These are phyloP conservation scores for Drosophila mayri DNA, from an alignment of 1,140 invertebrate species.

Conservation along the genomic window DNA sequence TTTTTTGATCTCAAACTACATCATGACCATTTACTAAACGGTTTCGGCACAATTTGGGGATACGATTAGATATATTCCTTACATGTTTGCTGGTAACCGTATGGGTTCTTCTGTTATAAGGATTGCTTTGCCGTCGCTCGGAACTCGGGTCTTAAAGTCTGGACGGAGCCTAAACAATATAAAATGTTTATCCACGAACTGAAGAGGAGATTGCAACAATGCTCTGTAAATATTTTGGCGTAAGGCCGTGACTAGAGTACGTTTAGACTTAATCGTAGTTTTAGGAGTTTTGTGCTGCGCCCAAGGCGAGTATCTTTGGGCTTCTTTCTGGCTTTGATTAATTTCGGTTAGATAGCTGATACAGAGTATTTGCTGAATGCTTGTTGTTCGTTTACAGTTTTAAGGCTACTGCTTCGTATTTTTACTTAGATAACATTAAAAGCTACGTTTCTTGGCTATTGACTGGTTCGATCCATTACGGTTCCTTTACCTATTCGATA, in stretches of 20 bases:
- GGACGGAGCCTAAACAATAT: conserved; percentile 72
- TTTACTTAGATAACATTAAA: conserved; percentile 51
- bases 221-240: conserved; percentile 8
- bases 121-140: conserved; percentile 20
- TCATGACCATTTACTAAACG: conserved; percentile 30
- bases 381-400: conserved; percentile 32
- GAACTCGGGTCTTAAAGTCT: conserved; percentile 31
- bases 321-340: conserved; percentile 48
- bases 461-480: conserved; percentile 30
- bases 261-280: conserved; percentile 20
- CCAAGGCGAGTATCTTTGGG: conserved; percentile 47
- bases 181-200: conserved; percentile 31
- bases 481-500: conserved; percentile 66
- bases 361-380: conserved; percentile 37
- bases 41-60: conserved; percentile 75
- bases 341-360: conserved; percentile 46
- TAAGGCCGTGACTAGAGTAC: conserved; percentile 44
- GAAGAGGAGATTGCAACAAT: conserved; percentile 45
- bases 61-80: conserved; percentile 31
- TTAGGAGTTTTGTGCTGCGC: conserved; percentile 46
- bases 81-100: conserved; percentile 25
- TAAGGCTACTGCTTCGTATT: conserved; percentile 38
- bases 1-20: conserved; percentile 22
- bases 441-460: conserved; percentile 30
- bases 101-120: conserved; percentile 25